phyloP scores from a whole-genome alignment of 2,113 vertebrate genomes.

The Columba livia region DNA sequence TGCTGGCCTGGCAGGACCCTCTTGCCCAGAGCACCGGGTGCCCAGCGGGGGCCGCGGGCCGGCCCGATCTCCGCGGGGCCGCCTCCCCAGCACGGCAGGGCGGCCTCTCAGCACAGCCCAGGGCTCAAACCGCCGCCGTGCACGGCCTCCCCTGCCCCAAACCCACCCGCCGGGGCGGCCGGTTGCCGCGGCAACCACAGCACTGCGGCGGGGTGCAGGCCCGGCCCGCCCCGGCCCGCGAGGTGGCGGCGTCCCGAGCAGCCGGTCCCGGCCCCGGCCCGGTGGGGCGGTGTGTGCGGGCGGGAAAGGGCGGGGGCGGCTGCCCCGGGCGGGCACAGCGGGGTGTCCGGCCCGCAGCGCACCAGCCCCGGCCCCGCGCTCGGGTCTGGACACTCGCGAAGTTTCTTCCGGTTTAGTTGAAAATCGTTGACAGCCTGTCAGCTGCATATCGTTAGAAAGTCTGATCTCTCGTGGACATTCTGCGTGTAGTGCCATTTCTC shows the following conservation, averaged over 20 bases:
- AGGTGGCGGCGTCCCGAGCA: too few species aligned
- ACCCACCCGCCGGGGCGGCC: background rate
- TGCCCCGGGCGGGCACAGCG: background rate
- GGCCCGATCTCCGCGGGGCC: background rate
- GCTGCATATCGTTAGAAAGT: background rate
- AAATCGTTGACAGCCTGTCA: background rate
- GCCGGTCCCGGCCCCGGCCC: background rate
- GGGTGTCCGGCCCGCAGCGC: background rate
- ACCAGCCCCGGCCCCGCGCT: background rate
- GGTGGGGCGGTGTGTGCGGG: background rate
- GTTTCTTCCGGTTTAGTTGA: background rate
- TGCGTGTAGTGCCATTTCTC: constrained; percentile 64
- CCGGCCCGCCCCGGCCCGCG: background rate
- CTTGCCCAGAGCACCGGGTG: background rate
- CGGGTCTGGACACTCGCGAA: background rate
- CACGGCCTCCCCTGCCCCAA: background rate
- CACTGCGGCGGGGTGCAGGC: background rate
- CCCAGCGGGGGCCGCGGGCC: background rate
- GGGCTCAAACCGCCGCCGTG: background rate
- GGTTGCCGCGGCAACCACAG: constrained; percentile 8
- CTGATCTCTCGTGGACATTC: constrained; percentile 34
- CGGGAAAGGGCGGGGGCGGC: background rate
- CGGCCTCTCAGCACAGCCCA: background rate
- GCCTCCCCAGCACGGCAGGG: background rate
- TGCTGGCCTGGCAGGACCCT: accelerated